Evolutionary conservation across 1,140 invertebrate genomes (phyloP), one percentile per base, ranked within the genome.

Genomic region (Apis laboriosa): DNA sequence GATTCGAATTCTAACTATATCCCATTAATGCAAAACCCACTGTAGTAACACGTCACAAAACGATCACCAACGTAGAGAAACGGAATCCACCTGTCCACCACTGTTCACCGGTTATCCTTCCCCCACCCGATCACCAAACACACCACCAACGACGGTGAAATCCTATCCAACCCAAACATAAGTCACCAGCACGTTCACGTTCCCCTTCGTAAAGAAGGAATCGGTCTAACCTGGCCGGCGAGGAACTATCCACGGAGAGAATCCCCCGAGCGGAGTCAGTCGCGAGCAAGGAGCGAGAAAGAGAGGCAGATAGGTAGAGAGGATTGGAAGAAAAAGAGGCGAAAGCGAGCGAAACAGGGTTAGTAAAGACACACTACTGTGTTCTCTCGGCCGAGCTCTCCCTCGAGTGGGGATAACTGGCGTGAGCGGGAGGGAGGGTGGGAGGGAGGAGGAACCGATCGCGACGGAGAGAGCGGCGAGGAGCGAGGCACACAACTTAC

Each of bases 401-500:
- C 19, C 19, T 1, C 11, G 43, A 19, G 15, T 13, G 28, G 56
- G 53, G 74, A 76, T 60, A 64, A 74, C 75, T 61, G 82, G 51
- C 13, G 2, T 1, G 49, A 74, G 73, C 61, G n/a, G 58, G 58
- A 43, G 56, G 17, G 24, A 2, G 2, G 49, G 11, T 8, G 21
- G 56, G 70, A 53, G 24, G 56, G 66, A 56, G 5, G 2, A 5
- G 12, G 68, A 28, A 4, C 5, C 9, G 7, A 1, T 8, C 1
- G 1, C 0, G 80, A 68, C 61, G 74, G 84, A 53, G 76, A 61
- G 19, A 43, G 61, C 55, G 51, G 51, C 60, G 51, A 11, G 56
- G 34, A 43, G 70, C 85, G 34, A n/a, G 85, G 80, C 70, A 88
- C 87, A 86, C n/a, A 72, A 19, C 56, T 17, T 5, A 66, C 49